A percentile compares a stretch with the other conserved stretches of the same genome.
Conservation (phyloP, 2,797 vertebrate genomes). For the Gallirallus australis region DNA sequence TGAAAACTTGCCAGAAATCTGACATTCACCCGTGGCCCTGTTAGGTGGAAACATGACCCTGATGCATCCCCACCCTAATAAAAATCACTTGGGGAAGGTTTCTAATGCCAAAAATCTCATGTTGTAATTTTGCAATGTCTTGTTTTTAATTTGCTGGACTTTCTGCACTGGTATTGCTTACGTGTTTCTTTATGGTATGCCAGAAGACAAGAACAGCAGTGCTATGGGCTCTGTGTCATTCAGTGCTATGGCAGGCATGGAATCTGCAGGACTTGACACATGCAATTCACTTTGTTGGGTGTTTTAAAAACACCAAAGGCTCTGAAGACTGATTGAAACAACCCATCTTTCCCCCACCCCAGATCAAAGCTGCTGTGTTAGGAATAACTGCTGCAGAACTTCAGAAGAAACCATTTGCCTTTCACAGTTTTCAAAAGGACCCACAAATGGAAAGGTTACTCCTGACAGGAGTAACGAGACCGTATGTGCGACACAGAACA, state of each 20-base stretch:
- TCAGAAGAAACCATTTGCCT: conserved; percentile 5
- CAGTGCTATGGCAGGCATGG: background rate
- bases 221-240: no score
- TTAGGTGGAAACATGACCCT: background rate
- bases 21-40: rapidly evolving
- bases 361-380: conserved; percentile 15
- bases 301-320: background rate
- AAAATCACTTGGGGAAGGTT: background rate
- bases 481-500: background rate
- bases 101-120: background rate
- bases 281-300: background rate
- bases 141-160: background rate
- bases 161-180: background rate
- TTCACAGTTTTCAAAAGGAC: background rate
- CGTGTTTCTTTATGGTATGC: background rate
- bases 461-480: background rate
- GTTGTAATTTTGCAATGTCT: background rate
- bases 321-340: background rate
- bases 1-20: background rate
- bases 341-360: background rate
- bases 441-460: background rate
- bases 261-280: background rate
- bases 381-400: background rate
- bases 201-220: background rate
- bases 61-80: background rate